These are phyloP conservation scores for Harpagifer antarcticus DNA, from an alignment of 2,797 vertebrate species.

Conservation along the genomic window DNA sequence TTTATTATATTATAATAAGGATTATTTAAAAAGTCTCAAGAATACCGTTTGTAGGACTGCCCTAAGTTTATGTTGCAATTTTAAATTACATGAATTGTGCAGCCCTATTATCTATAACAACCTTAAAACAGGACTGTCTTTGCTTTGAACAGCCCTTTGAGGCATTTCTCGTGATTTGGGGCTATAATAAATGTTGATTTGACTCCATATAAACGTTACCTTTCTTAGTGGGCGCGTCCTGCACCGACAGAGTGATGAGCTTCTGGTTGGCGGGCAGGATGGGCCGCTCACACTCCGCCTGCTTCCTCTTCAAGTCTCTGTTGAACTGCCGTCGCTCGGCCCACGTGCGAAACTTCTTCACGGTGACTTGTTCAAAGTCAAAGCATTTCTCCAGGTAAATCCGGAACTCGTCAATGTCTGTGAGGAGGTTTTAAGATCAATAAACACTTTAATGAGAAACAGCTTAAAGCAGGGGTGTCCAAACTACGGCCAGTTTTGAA, in stretches of 20 bases:
- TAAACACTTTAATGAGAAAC: background rate
- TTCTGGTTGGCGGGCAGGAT: conserved; percentile 99
- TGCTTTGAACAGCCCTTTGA: too few relatives aligned
- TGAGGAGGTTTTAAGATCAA: conserved; percentile 20
- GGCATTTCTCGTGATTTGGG: too few relatives aligned
- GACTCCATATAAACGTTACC: conserved; percentile 73
- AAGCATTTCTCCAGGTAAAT: conserved; percentile 95
- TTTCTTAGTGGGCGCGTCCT: conserved; percentile 98
- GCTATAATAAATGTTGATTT: too few relatives aligned
- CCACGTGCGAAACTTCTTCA: conserved; percentile 99
- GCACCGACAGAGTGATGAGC: conserved; percentile 97
- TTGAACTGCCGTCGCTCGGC: conserved; percentile 98
- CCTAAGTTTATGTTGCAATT: too few relatives aligned
- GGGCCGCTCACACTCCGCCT: conserved; percentile 95
- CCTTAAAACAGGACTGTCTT: too few relatives aligned
- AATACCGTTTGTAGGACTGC: too few relatives aligned
- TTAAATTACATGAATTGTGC: too few relatives aligned
- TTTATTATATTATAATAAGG: too few relatives aligned
- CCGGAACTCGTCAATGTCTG: conserved; percentile 96
- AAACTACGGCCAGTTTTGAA: too few relatives aligned
- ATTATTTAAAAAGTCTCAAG: too few relatives aligned
- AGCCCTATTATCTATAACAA: too few relatives aligned
- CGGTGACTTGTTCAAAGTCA: conserved; percentile 98
- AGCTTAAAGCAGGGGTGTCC: background rate
- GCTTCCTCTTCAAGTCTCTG: conserved; percentile 97